Evolutionary conservation across 2,797 vertebrate genomes (phyloP), one percentile per base, ranked within the genome.

Genomic region (Brotogeris chrysoptera): DNA sequence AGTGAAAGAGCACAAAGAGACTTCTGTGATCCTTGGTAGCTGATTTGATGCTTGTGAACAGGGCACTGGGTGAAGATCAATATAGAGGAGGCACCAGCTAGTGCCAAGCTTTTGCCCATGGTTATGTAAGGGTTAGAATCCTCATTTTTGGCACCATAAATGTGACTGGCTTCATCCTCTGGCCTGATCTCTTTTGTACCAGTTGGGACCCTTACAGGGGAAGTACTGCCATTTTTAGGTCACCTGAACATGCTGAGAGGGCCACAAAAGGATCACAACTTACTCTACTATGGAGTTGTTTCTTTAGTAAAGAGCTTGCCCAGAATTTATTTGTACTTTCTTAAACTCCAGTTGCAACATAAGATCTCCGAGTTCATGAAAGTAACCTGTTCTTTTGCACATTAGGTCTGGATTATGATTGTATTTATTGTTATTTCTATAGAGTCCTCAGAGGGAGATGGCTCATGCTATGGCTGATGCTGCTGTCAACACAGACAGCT

Each of bases 401-500:
- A 21, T 50, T 21, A 38, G 23, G 16, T 55, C 30, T 65, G 52
- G 52, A 82, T 76, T 77, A 49, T 69, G n/a, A 71, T 6, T 84
- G 39, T n/a, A 59, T 94, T 90, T 93, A 30, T 93, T 82, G 18
- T 80, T 90, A 32, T 90, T 89, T 83, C 36, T 72, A 97, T 72
- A 97, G 95, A 44, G 30, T 41, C 59, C 72, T 80, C 90, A 63
- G 71, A 82, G 16, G 43, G 36, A 65, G 39, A 16, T 39, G 28
- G 69, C 52, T 90, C 71, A 13, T 47, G 76, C 90, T 80, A 5
- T 47, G 50, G 90, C 80, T 39, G 90, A 96, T 88, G 8, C 65
- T 39, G 90, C 92, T 24, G 80, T 90, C 74, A 94, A 69, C 82
- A 82, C 86, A 70, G 73, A 95, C 61, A 91, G 76, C 74, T 94